These are phyloP conservation scores for Macrobrachium nipponense DNA, from an alignment of 1,140 invertebrate species.

Conservation along the genomic window DNA sequence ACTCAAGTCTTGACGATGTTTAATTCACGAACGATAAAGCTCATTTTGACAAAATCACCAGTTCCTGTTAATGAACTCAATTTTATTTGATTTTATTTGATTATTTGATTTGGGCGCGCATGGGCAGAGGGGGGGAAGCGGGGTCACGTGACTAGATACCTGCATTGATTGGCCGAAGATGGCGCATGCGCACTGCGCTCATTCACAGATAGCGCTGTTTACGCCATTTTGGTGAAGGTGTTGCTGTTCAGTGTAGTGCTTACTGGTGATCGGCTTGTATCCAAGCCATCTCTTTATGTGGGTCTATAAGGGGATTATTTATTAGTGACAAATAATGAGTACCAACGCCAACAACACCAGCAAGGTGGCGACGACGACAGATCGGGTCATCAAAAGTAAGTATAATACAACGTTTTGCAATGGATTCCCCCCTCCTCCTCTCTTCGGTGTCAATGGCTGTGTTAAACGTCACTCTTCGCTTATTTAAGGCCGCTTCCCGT, in stretches of 20 bases:
- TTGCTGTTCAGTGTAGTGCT: constrained; percentile 57
- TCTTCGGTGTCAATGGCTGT: constrained; percentile 40
- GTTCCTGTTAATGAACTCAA: too few relatives aligned
- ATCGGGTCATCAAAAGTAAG: constrained; percentile 63
- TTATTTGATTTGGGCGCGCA: constrained; percentile 44
- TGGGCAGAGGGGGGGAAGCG: constrained; percentile 41
- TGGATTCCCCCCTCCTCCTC: not conserved
- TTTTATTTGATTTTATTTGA: not conserved
- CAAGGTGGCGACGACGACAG: constrained; percentile 61
- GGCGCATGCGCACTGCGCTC: constrained; percentile 41
- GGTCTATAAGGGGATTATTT: constrained; percentile 62
- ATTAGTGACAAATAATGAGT: constrained; percentile 62
- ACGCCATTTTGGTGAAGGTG: constrained; percentile 59
- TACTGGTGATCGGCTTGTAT: constrained; percentile 51
- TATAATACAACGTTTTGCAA: constrained; percentile 33
- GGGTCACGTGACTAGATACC: constrained; percentile 58
- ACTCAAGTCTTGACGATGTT: not conserved
- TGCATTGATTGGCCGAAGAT: constrained; percentile 58
- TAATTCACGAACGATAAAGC: constrained; percentile 11
- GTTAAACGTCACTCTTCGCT: too few relatives aligned
- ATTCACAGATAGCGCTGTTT: constrained; percentile 51
- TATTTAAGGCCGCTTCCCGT: too few relatives aligned
- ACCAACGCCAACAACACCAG: constrained; percentile 61
- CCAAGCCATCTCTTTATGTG: constrained; percentile 61
- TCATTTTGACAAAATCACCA: too few relatives aligned